Conservation (phyloP, 1,140 invertebrate species). For the Penaeus chinensis region DNA sequence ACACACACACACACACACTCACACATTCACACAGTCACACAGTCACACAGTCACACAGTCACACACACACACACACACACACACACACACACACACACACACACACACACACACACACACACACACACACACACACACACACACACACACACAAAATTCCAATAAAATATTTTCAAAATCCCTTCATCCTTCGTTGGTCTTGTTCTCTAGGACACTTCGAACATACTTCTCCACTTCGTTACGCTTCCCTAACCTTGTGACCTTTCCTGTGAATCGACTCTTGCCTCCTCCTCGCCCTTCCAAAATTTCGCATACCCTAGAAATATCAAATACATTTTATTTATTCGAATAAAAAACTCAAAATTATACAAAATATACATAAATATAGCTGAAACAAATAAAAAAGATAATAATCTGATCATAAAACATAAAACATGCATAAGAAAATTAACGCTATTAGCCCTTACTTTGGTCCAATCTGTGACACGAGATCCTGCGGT, state of each 20-base stretch:
- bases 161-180: background rate
- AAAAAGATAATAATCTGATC: background rate
- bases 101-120: too few species aligned
- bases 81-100: too few species aligned
- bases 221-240: conserved; percentile 41
- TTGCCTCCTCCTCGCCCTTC: conserved; percentile 76
- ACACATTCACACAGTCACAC: too few species aligned
- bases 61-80: background rate
- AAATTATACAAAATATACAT: background rate
- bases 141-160: background rate
- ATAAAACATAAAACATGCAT: background rate
- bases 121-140: too few species aligned
- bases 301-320: conserved; percentile 72
- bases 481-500: conserved; percentile 69
- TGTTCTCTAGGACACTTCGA: background rate
- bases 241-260: conserved; percentile 39
- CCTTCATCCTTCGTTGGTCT: background rate
- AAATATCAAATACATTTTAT: conserved; percentile 63
- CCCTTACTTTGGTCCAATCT: conserved; percentile 70
- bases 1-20: too few species aligned
- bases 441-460: background rate
- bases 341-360: background rate
- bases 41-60: too few species aligned
- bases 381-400: background rate
- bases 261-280: conserved; percentile 58